A percentile compares a stretch with the other conserved stretches of the same genome.
phyloP scores from a whole-genome alignment of 2,888 invertebrate species.

The Apomyelois bistriatella region DNA sequence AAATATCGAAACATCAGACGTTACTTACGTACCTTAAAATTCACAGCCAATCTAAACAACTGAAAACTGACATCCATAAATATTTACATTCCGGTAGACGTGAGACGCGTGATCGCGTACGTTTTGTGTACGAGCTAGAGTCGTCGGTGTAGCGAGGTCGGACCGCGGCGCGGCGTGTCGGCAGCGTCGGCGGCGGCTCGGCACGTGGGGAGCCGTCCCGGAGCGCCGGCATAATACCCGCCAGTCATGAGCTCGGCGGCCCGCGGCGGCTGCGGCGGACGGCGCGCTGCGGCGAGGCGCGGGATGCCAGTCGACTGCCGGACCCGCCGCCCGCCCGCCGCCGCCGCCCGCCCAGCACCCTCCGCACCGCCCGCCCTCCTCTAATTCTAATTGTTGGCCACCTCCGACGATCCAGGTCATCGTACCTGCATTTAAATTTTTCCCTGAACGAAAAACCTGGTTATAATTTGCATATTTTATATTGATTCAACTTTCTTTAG shows the following conservation, averaged over 20 bases:
- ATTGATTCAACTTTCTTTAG: conserved; percentile 47
- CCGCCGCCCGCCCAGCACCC: conserved; percentile 32
- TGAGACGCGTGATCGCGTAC: conserved; percentile 61
- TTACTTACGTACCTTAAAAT: conserved; percentile 77
- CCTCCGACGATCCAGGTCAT: conserved; percentile 70
- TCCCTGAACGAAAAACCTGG: conserved; percentile 45
- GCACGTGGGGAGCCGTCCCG: conserved; percentile 57
- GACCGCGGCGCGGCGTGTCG: conserved; percentile 38
- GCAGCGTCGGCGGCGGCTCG: conserved; percentile 50
- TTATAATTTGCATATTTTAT: conserved; percentile 63
- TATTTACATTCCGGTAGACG: conserved; percentile 75
- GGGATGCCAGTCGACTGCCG: conserved; percentile 44
- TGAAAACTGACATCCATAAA: conserved; percentile 79
- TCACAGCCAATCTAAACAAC: conserved; percentile 79
- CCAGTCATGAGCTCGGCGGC: conserved; percentile 38
- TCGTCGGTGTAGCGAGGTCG: conserved; percentile 30
- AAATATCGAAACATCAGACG: conserved; percentile 59
- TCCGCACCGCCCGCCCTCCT: conserved; percentile 45
- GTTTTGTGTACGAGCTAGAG: conserved; percentile 47
- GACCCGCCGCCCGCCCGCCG: conserved; percentile 32
- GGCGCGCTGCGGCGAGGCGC: conserved; percentile 27
- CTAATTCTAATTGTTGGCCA: conserved; percentile 71
- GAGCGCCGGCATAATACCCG: conserved; percentile 67
- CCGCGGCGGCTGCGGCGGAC: conserved; percentile 16
- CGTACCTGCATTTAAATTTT: conserved; percentile 64